Percentiles rank a stretch among this genome's conserved stretches.
Evolutionary conservation across 2,888 invertebrate genomes (phyloP).

Genomic region (Micropterix aruncella): DNA sequence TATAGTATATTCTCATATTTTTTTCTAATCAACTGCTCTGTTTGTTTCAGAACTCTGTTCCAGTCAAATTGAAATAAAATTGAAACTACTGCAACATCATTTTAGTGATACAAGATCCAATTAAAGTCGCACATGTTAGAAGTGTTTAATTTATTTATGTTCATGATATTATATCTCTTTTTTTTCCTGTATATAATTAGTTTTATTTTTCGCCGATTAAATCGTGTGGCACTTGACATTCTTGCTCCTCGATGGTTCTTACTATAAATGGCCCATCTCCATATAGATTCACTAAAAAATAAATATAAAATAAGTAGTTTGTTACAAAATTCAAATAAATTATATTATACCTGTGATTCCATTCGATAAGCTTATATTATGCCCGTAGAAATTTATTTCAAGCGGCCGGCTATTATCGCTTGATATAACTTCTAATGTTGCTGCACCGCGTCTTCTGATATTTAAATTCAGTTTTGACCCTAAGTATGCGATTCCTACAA

Average conservation of each 20-base stretch:
- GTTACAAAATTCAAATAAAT: background rate
- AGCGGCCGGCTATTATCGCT: background rate
- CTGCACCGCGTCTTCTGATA: background rate
- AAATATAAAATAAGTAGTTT: conserved; percentile 5
- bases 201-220: conserved; percentile 29
- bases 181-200: too few relatives aligned
- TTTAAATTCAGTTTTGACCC: background rate
- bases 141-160: too few relatives aligned
- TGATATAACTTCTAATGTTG: conserved; percentile 1
- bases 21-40: too few relatives aligned
- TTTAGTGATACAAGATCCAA: too few relatives aligned
- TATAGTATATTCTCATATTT: too few relatives aligned
- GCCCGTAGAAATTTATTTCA: background rate
- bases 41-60: too few relatives aligned
- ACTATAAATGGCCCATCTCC: conserved; percentile 30
- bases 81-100: too few relatives aligned
- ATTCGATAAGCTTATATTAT: background rate
- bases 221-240: conserved; percentile 29
- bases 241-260: conserved; percentile 21
- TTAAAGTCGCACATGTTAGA: too few relatives aligned
- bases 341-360: background rate
- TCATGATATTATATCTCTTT: too few relatives aligned
- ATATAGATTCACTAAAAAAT: conserved; percentile 23
- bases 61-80: too few relatives aligned
- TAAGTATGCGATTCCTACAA: background rate